phyloP scores from a whole-genome alignment of 2,113 vertebrate species.

The Nothoprocta pentlandii region DNA sequence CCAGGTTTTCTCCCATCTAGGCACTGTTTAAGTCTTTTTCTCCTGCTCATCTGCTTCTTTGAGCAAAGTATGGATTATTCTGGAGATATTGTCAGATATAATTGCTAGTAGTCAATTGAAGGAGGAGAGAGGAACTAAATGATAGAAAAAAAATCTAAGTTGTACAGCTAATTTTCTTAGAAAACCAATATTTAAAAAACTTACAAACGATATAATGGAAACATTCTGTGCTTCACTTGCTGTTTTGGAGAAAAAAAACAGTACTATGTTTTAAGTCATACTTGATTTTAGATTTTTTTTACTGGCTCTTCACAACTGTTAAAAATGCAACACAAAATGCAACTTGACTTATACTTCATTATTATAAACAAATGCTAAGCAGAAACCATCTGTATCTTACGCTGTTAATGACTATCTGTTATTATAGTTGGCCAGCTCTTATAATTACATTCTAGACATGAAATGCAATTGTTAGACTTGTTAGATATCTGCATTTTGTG shows the following conservation, averaged over 20 bases:
- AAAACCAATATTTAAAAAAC: neutral
- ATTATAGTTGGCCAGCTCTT: slow-evolving; percentile 44
- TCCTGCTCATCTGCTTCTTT: slow-evolving; percentile 31
- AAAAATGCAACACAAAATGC: slow-evolving; percentile 46
- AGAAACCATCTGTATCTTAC: slow-evolving; percentile 62
- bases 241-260: slow-evolving; percentile 7
- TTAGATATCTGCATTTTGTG: neutral
- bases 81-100: neutral
- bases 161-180: slow-evolving; percentile 29
- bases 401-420: neutral
- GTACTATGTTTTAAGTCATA: neutral
- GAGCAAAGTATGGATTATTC: slow-evolving; percentile 18
- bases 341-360: slow-evolving; percentile 35
- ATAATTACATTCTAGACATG: slow-evolving; percentile 21
- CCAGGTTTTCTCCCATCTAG: neutral
- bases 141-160: slow-evolving; percentile 33
- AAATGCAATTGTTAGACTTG: slow-evolving; percentile 1
- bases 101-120: neutral
- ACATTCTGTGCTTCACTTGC: slow-evolving; percentile 26
- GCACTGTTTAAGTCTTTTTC: neutral
- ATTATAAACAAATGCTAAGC: slow-evolving; percentile 39
- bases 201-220: slow-evolving; percentile 40
- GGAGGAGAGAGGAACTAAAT: neutral
- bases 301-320: slow-evolving; percentile 34
- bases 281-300: slow-evolving; percentile 8